Base-by-base conservation (phyloP, 1,140 invertebrate genomes). In the Bombus breviceps region DNA sequence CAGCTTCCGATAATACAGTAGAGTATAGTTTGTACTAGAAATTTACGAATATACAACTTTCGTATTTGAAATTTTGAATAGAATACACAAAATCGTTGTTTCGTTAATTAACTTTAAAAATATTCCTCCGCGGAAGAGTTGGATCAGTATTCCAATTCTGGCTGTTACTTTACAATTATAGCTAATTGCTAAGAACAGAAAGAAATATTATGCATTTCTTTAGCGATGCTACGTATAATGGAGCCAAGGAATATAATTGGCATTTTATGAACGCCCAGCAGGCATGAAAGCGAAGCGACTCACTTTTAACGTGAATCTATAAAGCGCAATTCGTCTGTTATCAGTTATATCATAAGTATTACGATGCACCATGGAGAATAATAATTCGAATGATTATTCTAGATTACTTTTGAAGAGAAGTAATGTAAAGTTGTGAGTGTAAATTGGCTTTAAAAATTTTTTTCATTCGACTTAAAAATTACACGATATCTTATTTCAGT, bases 361-460 rank as follows among this genome's bases (percentile, higher is more conserved):
- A 64, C 18, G 28, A 41, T 78, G 37, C 37, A 5, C 57, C 37
- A 32, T 22, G 18, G 76, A 64, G 59, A 32, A 39, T 59, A 78
- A 78, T 78, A 64, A 78, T 64, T 78, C 39, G 18, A 62, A 3
- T 64, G 15, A 78, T 78, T 64, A 78, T 78, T 78, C 12, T 64
- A 28, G 37, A 28, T 32, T 39, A 28, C 25, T 39, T 39, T 39
- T 39, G 37, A 28, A 41, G 39, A 64, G n/a, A 9, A 32, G 18
- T 18, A 25, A 41, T 64, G 32, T 41, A 57, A 62, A 64, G 43
- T 78, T 77, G 37, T 78, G 18, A 15, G 10, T 34, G 18, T 25
- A n/a, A 15, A 15, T 64, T 64, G 15, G 18, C 4, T 37, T 25
- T 32, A 64, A 78, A 64, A 41, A 41, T 2, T 39, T 43, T 37